Percentiles rank a stretch among this genome's conserved stretches.
These are phyloP conservation scores for Drosophila merina DNA, from an alignment of 2,888 invertebrate genomes.

Conservation along the genomic window DNA sequence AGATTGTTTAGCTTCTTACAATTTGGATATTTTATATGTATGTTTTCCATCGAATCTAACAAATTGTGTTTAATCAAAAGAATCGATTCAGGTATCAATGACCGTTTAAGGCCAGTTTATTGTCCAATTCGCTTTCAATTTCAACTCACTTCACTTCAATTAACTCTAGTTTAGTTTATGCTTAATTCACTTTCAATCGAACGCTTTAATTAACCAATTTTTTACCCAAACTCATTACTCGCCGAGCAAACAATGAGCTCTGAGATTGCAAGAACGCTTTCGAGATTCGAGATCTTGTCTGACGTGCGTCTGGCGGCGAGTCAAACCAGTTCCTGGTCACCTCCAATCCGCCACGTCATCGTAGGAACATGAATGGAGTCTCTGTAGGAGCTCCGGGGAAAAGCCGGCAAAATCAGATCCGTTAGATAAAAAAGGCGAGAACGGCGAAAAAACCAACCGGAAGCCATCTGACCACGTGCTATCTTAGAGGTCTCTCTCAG, in stretches of 20 bases:
- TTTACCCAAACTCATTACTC: constrained; percentile 44
- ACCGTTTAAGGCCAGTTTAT: constrained; percentile 25
- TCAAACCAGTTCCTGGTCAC: constrained; percentile 57
- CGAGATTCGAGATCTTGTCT: constrained; percentile 47
- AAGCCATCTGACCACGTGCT: constrained; percentile 49
- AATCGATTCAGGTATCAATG: constrained; percentile 15
- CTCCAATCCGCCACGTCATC: constrained; percentile 45
- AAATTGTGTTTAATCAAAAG: neutral
- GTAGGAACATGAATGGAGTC: constrained; percentile 42
- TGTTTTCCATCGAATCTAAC: neutral
- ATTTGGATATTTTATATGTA: too few species aligned
- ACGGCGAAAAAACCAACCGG: constrained; percentile 44
- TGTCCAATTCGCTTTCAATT: constrained; percentile 13
- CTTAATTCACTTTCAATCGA: constrained; percentile 29
- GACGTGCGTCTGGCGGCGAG: constrained; percentile 59
- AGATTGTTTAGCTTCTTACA: neutral
- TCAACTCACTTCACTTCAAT: constrained; percentile 33
- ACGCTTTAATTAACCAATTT: constrained; percentile 41
- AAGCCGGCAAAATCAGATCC: constrained; percentile 46
- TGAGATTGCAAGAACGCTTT: constrained; percentile 49
- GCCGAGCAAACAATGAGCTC: constrained; percentile 35
- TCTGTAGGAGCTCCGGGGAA: constrained; percentile 31
- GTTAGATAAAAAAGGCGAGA: constrained; percentile 29
- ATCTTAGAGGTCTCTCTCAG: constrained; percentile 6
- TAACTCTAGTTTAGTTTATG: constrained; percentile 24